phyloP scores from a whole-genome alignment of 2,797 vertebrate species.

The Sebastes matsubarae region DNA sequence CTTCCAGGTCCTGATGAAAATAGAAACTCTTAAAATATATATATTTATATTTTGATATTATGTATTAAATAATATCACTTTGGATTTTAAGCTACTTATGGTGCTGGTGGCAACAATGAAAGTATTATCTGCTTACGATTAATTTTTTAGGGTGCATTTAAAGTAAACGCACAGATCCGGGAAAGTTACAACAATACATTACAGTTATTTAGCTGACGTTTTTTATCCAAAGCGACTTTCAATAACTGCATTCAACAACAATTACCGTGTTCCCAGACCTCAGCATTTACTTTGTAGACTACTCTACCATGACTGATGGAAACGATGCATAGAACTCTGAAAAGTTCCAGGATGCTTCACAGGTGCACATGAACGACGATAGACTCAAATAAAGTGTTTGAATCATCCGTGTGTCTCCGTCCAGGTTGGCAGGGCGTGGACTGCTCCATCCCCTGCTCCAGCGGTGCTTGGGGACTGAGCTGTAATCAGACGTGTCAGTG shows the following conservation, averaged over 20 bases:
- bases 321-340: background rate
- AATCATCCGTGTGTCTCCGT: background rate
- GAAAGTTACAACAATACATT: no score
- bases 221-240: no score
- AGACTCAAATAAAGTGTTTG: background rate
- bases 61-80: background rate
- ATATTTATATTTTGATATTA: background rate
- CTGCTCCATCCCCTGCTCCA: constrained; percentile 91
- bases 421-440: constrained; percentile 94
- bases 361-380: background rate
- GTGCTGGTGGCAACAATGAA: no score
- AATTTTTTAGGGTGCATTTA: no score
- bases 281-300: background rate
- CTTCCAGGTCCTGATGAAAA: background rate
- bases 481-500: constrained; percentile 92
- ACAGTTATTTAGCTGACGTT: no score
- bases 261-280: no score
- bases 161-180: no score
- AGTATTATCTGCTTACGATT: no score
- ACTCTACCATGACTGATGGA: background rate
- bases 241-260: no score
- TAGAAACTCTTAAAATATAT: background rate
- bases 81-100: no score
- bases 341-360: no score
- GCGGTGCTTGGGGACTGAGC: constrained; percentile 89